Base-by-base conservation (phyloP, 2,888 invertebrate species). In the Acleris sparsana region DNA sequence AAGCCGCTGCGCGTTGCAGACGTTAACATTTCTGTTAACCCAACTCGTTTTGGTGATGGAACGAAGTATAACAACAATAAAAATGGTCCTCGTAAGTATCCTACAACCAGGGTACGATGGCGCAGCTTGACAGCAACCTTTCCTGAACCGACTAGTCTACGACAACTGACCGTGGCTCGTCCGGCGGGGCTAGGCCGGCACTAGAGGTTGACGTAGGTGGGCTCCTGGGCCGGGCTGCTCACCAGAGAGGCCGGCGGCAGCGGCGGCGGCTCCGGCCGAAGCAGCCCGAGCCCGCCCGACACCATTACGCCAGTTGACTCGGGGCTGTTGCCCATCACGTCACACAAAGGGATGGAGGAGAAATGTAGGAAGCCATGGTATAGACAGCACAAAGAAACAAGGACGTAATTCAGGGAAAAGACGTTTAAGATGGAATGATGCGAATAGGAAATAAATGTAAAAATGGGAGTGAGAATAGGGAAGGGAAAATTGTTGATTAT, bases 141-240 rank as follows among this genome's bases (percentile, higher is more conserved):
- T 20, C 49, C 20, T 49, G 49, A 49, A 29, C 22, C 17, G 22
- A 5, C n/a, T 29, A 48, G 44, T 44, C 56, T 44, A 25, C 39
- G 39, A 39, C 48, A 48, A 90, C 89, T 88, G 87, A 89, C 90
- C 90, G 89, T 89, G 76, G 77, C 73, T 72, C 75, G 72, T 74
- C 77, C 87, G 89, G 88, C 88, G 89, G 86, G 87, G 84, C 80
- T 77, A 79, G 86, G 88, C 90, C 89, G 89, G 92, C 94, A 95
- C 96, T 96, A 96, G 94, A 97, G 97, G 95, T 97, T 97, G 92
- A 97, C 97, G 94, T 97, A 97, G 80, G 97, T 97, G 78, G 97
- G 97, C 93, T 97, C 97, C 93, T 97, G 97, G 71, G 96, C 95
- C 77, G 95, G 94, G 85, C 94, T 94, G 75, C 94, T 93, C 69